phyloP scores from a whole-genome alignment of 2,888 invertebrate species.

The Amitus sp. region DNA sequence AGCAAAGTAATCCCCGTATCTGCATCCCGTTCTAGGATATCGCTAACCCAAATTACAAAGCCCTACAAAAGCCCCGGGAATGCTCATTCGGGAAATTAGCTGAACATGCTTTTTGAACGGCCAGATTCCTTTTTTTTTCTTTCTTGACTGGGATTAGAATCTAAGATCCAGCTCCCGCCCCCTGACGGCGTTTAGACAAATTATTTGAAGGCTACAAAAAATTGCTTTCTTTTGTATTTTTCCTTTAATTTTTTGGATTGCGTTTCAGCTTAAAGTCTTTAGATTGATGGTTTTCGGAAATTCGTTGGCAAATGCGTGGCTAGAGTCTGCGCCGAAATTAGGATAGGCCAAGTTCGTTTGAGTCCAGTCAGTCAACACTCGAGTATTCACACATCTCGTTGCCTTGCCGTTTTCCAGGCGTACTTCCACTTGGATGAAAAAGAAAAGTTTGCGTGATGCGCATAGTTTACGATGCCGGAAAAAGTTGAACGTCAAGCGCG shows the following conservation, averaged over 20 bases:
- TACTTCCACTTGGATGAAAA: background rate
- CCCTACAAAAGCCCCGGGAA: constrained; percentile 5
- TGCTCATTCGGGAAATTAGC: constrained; percentile 18
- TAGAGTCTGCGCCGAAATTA: too few species aligned
- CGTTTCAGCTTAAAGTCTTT: too few species aligned
- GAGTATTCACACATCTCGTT: background rate
- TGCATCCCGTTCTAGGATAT: constrained; percentile 12
- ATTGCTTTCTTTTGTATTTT: too few species aligned
- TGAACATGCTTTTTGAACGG: constrained; percentile 14
- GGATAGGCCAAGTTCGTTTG: too few species aligned
- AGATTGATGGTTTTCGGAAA: too few species aligned
- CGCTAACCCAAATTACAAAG: constrained; percentile 21
- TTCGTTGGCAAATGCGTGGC: too few species aligned
- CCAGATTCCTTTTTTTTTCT: too few species aligned
- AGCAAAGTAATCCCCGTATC: constrained; percentile 8
- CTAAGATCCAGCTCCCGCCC: background rate
- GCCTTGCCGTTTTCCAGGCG: background rate
- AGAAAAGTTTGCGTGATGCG: constrained; percentile 7
- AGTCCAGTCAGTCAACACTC: background rate
- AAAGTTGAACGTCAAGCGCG: background rate
- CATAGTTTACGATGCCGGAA: constrained; percentile 3
- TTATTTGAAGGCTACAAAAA: too few species aligned
- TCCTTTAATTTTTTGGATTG: too few species aligned
- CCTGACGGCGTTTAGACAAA: background rate
- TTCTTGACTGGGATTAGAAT: too few species aligned